These are phyloP conservation scores for Chelonia mydas DNA, from an alignment of 2,797 vertebrate genomes.

Conservation along the genomic window DNA sequence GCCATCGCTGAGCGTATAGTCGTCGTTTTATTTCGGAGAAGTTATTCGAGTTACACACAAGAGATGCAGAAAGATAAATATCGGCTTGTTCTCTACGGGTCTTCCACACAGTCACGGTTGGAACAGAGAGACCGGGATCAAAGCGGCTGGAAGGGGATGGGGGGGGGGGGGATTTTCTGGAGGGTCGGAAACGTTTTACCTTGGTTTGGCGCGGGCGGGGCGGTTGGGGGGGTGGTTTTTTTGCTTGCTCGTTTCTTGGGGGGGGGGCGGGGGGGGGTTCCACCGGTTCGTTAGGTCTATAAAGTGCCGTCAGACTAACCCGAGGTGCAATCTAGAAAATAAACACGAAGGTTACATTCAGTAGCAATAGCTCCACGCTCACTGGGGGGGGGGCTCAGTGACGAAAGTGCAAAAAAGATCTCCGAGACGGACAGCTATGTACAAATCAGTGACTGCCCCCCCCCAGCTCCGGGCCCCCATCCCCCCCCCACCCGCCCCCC, in stretches of 20 bases:
- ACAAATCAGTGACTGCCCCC: background rate
- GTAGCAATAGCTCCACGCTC: conserved; percentile 75
- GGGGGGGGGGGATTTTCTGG: too few relatives aligned
- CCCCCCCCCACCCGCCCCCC: background rate
- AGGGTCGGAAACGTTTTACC: too few relatives aligned
- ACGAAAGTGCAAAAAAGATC: conserved; percentile 80
- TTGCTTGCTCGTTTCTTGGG: conserved; percentile 47
- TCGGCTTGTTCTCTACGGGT: conserved; percentile 7
- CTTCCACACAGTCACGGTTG: conserved; percentile 17
- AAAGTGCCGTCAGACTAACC: conserved; percentile 41
- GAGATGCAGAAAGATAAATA: conserved; percentile 43
- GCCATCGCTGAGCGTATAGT: background rate
- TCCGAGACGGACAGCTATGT: conserved; percentile 57
- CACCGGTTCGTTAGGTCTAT: conserved; percentile 41
- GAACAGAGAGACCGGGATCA: background rate
- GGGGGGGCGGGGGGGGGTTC: too few relatives aligned
- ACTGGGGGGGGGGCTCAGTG: conserved; percentile 61
- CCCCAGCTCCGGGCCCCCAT: background rate
- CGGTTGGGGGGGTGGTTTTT: background rate
- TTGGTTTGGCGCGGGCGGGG: too few relatives aligned
- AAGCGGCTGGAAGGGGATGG: background rate
- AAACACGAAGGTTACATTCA: conserved; percentile 75
- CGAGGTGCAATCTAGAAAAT: conserved; percentile 19
- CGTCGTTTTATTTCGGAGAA: conserved; percentile 31
- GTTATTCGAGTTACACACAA: conserved; percentile 42